Conservation (phyloP, 2,113 vertebrate genomes). For the Rhea pennata region DNA sequence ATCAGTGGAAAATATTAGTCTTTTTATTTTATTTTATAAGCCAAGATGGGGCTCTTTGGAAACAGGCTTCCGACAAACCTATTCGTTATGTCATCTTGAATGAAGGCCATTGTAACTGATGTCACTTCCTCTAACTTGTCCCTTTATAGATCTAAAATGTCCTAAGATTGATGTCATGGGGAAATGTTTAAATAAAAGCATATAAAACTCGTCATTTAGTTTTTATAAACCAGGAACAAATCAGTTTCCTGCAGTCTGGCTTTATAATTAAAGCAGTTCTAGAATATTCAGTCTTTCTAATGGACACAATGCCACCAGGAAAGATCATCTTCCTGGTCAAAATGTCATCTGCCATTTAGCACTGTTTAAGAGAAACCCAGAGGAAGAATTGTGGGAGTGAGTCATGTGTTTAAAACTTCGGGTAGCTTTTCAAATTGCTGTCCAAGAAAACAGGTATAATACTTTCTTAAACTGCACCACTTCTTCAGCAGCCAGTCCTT, state of each 20-base stretch:
- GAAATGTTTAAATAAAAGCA: background rate
- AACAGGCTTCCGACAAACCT: background rate
- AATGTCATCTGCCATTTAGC: background rate
- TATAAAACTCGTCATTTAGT: background rate
- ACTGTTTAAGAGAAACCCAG: background rate
- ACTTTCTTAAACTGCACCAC: background rate
- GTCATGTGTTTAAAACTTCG: background rate
- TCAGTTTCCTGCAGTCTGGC: background rate
- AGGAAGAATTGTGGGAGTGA: background rate
- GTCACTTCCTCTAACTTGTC: background rate
- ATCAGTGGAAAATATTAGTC: background rate
- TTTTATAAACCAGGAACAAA: background rate
- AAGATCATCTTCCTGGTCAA: background rate
- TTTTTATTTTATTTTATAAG: background rate
- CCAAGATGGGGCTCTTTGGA: background rate
- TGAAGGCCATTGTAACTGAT: background rate
- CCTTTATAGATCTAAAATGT: background rate
- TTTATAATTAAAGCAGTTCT: background rate
- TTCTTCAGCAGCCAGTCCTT: background rate
- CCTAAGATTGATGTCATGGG: background rate
- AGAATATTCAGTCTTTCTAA: background rate
- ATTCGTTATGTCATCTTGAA: background rate
- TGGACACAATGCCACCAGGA: background rate
- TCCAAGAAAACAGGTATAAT: constrained; percentile 14
- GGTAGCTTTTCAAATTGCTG: background rate